Base-by-base conservation (phyloP, 2,797 vertebrate genomes). In the Phaenicophaeus curvirostris region DNA sequence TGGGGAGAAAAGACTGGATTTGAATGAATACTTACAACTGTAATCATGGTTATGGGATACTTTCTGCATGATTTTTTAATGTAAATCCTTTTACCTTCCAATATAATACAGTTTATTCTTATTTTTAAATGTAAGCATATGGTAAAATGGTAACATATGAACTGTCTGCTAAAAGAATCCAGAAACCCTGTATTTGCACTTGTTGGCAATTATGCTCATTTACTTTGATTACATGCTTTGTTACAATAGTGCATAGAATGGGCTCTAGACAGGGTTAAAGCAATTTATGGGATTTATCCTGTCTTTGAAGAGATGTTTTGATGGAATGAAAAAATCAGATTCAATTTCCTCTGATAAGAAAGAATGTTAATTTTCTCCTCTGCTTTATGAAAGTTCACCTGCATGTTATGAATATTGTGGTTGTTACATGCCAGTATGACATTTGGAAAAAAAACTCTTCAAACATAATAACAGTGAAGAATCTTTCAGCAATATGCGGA, bases 151-250 rank as follows among this genome's bases (percentile, higher is more conserved):
- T 85, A 72, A 77, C 74, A 74, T 58, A 39, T 16, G 33, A 75
- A 90, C 91, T 20, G 30, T 48, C 53, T 72, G 78, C 12, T 30
- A 54, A 85, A 78, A 91, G 41, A 91, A 61, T 50, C 41, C 27
- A 62, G 54, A 93, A 35, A 23, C 31, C 41, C 54, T 11, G 0
- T 87, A 91, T 94, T 94, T 85, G 41, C n/a, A 44, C 58, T 58
- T 2, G 2, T 31, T 83, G 91, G 67, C 65, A 95, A 95, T 96
- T 90, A 62, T 39, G 77, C 54, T 89, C 51, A 86, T 95, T 95
- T 97, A 55, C 81, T 93, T 74, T 84, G 50, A 93, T 94, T 83
- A 80, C 51, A 12, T 73, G 88, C 54, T 94, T 92, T 83, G 67
- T 89, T 78, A 54, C 61, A 87, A 37, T 27, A 37, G 18, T 17